Percentiles rank a stretch among this genome's conserved stretches.
These are phyloP conservation scores for Tholera decimalis DNA, from an alignment of 2,888 invertebrate genomes.

Conservation along the genomic window DNA sequence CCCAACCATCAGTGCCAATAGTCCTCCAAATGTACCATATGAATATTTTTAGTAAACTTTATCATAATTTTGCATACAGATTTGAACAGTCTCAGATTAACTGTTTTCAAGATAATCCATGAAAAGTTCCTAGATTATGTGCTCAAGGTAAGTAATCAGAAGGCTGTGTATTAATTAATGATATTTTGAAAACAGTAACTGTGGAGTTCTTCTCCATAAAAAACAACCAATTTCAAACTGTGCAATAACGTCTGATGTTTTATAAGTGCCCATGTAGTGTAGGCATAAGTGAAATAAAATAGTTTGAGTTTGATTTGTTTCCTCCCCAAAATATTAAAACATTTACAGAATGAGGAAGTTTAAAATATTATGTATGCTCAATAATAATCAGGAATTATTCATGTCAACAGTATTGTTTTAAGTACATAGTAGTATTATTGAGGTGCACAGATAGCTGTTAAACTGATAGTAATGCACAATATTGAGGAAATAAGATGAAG, in stretches of 20 bases:
- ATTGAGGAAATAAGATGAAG: not conserved
- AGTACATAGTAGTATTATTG: no score
- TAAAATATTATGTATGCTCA: not conserved
- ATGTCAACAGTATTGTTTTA: not conserved
- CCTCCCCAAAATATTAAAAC: not conserved
- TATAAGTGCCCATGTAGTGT: no score
- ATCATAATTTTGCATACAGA: not conserved
- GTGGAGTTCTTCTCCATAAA: no score
- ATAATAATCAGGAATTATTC: not conserved
- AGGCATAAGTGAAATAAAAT: not conserved
- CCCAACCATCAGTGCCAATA: no score
- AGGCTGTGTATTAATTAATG: no score
- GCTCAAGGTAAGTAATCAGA: not conserved
- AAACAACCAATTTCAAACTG: no score
- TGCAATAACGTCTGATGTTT: no score
- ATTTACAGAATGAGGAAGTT: not conserved
- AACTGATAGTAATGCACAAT: not conserved
- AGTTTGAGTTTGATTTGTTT: not conserved
- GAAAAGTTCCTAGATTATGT: not conserved
- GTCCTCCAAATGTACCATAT: no score
- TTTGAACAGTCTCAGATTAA: not conserved
- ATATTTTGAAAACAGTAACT: no score
- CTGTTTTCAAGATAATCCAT: not conserved
- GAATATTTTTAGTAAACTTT: no score
- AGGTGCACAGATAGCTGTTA: no score